Evolutionary conservation across 2,888 invertebrate species (phyloP), one percentile per base, ranked within the genome.

Genomic region (Alviniconcha strummeri): DNA sequence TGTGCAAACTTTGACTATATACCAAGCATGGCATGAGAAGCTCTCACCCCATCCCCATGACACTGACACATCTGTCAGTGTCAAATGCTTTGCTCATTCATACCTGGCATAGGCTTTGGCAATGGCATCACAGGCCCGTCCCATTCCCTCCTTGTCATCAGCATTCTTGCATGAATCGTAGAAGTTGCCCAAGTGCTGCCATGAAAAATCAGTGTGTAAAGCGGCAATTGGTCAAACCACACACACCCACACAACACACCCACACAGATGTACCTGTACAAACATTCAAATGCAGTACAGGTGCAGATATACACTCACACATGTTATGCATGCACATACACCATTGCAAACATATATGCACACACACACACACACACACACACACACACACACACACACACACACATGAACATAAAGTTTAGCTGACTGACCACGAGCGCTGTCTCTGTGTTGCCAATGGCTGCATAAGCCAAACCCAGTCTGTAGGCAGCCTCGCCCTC

Each of bases 41-140:
- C 36, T 36, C 36, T 3, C 36, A 36, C 36, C 36, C 36, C 36
- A 36, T 36, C 36, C 36, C 36, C 36, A 36, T 36, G 36, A 1
- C 3, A 36, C 36, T 36, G 36, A 36, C 36, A 36, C 19, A 19
- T 19, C 3, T 60, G 64, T 36, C 60, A 15, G 13, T 60, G 69
- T 81, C 17, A n/a, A 69, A 60, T 57, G n/a, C 77, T 77, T 5
- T 55, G 36, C 77, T 54, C 9, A 55, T 36, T 54, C 67, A 36
- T 64, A 93, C 93, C 91, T 91, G 85, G 92, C 90, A 88, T 92
- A 93, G 52, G 92, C 89, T 85, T 92, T 92, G 11, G 93, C 93
- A 83, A 93, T 92, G 36, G 93, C 93, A 88, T 93, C 92, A 88
- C 93, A 93, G 36, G 93, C 93, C 85, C 90, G 88, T 5, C 93